Evolutionary conservation across 2,113 vertebrate genomes (phyloP), one percentile per base, ranked within the genome.

Genomic region (Takifugu flavidus): DNA sequence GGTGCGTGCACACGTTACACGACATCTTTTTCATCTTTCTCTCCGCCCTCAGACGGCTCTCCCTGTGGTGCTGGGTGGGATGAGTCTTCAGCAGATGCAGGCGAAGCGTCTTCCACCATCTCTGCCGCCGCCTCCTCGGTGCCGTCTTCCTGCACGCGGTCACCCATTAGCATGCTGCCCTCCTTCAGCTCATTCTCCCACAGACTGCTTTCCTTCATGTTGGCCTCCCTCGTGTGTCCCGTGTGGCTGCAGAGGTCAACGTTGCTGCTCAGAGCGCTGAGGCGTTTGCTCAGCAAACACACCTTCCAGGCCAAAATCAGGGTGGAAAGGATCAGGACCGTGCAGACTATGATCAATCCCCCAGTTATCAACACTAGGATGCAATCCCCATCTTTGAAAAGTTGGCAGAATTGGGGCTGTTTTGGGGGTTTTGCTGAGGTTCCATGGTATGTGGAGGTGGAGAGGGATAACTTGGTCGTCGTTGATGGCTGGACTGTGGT

Each of bases 131-230:
- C 59, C 0, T 0, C 50, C 62, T 62, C 52, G n/a, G 5, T 72
- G 0, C 68, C 64, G 56, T 59, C 49, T 0, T 51, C 45, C 0
- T 53, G 58, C 29, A 66, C 51, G 47, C 0, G 31, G 8, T 78
- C 71, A 0, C 15, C 2, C 79, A 86, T 55, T 14, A 85, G n/a
- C 51, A 85, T 3, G 1, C 0, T 34, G 68, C 42, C 68, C 47
- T 86, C 82, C 43, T 56, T 60, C 59, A 46, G 25, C 25, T 70
- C 72, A 2, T 20, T 11, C 28, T 59, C 59, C 1, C 56, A 3
- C 20, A 50, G 56, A 42, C 5, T 26, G 51, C 77, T 61, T 42
- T 31, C 5, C 42, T 4, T 57, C n/a, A 55, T 60, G 56, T 25
- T 28, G 0, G 31, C 67, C 53, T 6, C 66, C 34, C 45, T 6